Percentiles rank a stretch among this genome's conserved stretches.
These are phyloP conservation scores for Eupithecia tripunctaria DNA, from an alignment of 2,888 invertebrate species.

Conservation along the genomic window DNA sequence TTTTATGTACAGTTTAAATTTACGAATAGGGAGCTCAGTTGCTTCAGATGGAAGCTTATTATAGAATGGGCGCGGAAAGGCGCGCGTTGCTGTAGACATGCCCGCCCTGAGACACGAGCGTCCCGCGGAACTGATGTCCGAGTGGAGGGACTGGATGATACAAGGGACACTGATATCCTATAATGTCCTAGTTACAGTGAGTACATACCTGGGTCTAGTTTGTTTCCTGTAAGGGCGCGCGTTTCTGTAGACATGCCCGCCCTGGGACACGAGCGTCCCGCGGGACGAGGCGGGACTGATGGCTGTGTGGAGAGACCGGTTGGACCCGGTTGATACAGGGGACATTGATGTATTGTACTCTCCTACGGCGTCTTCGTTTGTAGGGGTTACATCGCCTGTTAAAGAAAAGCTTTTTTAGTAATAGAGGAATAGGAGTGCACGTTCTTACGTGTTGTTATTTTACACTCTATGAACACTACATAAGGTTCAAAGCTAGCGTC, in stretches of 20 bases:
- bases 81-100: constrained; percentile 82
- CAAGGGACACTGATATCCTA: constrained; percentile 46
- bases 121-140: constrained; percentile 74
- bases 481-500: constrained; percentile 38
- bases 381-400: constrained; percentile 71
- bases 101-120: constrained; percentile 80
- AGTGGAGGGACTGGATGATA: constrained; percentile 61
- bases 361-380: constrained; percentile 58
- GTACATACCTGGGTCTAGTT: constrained; percentile 60
- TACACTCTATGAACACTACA: background rate
- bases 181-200: constrained; percentile 17
- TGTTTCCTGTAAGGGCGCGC: constrained; percentile 69
- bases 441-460: no score
- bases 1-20: no score
- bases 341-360: constrained; percentile 41
- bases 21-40: no score
- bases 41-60: no score
- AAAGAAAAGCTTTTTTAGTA: no score
- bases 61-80: no score
- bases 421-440: no score
- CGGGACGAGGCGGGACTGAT: constrained; percentile 77
- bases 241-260: constrained; percentile 81
- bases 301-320: constrained; percentile 64
- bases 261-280: constrained; percentile 82
- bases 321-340: constrained; percentile 57